Percentiles rank a stretch among this genome's conserved stretches.
Conservation (phyloP, 2,113 vertebrate species). For the Syrrhaptes paradoxus region DNA sequence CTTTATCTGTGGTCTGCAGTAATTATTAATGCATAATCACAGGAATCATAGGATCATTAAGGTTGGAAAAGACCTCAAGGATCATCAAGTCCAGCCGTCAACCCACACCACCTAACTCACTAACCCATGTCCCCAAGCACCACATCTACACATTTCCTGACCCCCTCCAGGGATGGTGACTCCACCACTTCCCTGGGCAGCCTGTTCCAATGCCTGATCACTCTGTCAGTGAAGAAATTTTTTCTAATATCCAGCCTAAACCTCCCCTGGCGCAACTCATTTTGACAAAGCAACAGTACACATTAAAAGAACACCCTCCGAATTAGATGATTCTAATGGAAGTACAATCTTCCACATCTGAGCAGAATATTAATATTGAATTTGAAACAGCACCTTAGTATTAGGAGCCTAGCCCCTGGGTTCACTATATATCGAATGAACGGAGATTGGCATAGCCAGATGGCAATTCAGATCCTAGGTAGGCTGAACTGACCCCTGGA, state of each 20-base stretch:
- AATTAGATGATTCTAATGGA: conserved; percentile 68
- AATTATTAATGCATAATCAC: not conserved
- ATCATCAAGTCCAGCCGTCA: too few species aligned
- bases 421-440: conserved; percentile 20
- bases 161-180: too few species aligned
- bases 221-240: too few species aligned
- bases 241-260: too few species aligned
- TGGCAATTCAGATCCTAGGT: conserved; percentile 56
- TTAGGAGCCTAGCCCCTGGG: not conserved
- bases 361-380: conserved; percentile 70
- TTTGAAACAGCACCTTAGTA: not conserved
- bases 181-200: too few species aligned
- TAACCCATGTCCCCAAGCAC: too few species aligned
- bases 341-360: conserved; percentile 73
- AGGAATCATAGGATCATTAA: too few species aligned
- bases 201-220: too few species aligned
- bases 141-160: too few species aligned
- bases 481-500: conserved; percentile 51
- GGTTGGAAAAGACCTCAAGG: too few species aligned
- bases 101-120: too few species aligned
- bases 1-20: not conserved
- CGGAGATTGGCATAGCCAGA: conserved; percentile 51
- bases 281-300: conserved; percentile 38
- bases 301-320: not conserved
- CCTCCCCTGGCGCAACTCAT: not conserved